phyloP scores from a whole-genome alignment of 2,797 vertebrate genomes.

The Poecilia picta region DNA sequence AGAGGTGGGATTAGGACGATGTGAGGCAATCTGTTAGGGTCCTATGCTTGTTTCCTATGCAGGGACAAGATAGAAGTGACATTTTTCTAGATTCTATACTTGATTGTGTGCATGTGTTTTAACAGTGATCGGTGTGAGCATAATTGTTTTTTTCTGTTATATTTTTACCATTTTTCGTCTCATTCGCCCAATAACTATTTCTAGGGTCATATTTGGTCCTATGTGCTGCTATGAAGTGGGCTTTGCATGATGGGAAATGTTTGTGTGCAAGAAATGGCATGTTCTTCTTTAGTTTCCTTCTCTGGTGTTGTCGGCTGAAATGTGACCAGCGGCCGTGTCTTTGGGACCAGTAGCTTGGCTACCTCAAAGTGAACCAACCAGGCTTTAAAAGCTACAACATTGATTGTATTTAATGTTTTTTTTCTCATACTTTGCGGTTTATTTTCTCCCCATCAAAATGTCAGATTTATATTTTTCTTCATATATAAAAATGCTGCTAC shows the following conservation, averaged over 20 bases:
- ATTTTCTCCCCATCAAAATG: conserved; percentile 72
- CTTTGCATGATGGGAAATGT: conserved; percentile 72
- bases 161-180: conserved; percentile 60
- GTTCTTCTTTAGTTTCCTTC: conserved; percentile 2
- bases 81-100: conserved; percentile 65
- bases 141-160: neutral
- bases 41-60: conserved; percentile 58
- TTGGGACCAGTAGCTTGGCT: conserved; percentile 73
- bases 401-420: conserved; percentile 68
- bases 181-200: conserved; percentile 84
- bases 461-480: conserved; percentile 76
- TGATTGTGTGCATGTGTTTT: conserved; percentile 23
- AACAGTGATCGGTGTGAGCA: neutral
- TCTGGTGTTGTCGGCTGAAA: conserved; percentile 40
- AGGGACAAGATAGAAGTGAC: conserved; percentile 50
- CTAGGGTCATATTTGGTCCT: conserved; percentile 83
- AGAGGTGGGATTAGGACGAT: neutral
- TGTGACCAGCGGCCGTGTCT: conserved; percentile 43
- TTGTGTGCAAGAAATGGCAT: conserved; percentile 12
- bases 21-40: conserved; percentile 9
- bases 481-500: conserved; percentile 90
- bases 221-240: conserved; percentile 93
- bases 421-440: conserved; percentile 53
- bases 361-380: conserved; percentile 65
- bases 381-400: conserved; percentile 76